These are phyloP conservation scores for Zaprionus bogoriensis DNA, from an alignment of 2,888 invertebrate species.

Conservation along the genomic window DNA sequence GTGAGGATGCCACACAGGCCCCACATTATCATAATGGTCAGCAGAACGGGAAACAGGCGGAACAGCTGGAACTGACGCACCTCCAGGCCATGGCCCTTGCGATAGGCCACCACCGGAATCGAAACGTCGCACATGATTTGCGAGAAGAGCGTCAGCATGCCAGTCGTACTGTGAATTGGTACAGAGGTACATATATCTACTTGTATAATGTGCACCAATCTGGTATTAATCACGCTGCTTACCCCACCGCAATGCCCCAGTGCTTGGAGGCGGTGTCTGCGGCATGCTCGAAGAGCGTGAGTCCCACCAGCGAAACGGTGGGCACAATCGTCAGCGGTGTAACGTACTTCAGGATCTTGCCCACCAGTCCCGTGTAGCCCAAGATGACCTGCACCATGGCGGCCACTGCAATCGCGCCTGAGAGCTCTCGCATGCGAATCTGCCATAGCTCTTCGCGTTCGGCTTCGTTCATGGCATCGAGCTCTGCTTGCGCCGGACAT, in stretches of 20 bases:
- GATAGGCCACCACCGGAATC: conserved; percentile 86
- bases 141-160: conserved; percentile 90
- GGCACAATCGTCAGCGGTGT: conserved; percentile 93
- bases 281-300: conserved; percentile 92
- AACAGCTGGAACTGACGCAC: conserved; percentile 88
- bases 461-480: conserved; percentile 84
- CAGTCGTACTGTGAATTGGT: conserved; percentile 87
- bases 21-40: conserved; percentile 91
- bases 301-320: conserved; percentile 91
- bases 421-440: conserved; percentile 90
- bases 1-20: conserved; percentile 88
- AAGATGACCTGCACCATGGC: conserved; percentile 90
- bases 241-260: conserved; percentile 93
- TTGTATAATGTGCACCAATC: no score
- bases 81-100: conserved; percentile 84
- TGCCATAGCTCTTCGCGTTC: conserved; percentile 88
- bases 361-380: conserved; percentile 89
- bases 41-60: conserved; percentile 90
- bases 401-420: conserved; percentile 92
- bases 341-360: conserved; percentile 88
- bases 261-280: conserved; percentile 91
- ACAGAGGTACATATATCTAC: no score
- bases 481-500: conserved; percentile 85
- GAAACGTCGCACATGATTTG: conserved; percentile 88
- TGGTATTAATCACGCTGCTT: conserved; percentile 70